phyloP scores from a whole-genome alignment of 2,797 vertebrate genomes.

The Gymnoscopelus microlampas region DNA sequence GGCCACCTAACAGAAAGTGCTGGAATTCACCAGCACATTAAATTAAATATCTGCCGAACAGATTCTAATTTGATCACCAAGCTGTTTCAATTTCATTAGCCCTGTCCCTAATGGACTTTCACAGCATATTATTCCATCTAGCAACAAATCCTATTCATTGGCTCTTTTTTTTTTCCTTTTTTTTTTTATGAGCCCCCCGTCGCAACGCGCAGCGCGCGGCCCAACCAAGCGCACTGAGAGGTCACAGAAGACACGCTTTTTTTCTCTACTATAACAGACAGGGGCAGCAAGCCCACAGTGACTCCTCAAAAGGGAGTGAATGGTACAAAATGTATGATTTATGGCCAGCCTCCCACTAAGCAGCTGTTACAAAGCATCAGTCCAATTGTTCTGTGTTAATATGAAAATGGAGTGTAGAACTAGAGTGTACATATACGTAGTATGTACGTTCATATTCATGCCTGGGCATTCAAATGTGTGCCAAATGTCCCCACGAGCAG shows the following conservation, averaged over 20 bases:
- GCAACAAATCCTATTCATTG: conserved; percentile 77
- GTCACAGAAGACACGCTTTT: conserved; percentile 44
- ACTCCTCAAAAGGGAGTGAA: conserved; percentile 16
- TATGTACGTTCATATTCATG: no score
- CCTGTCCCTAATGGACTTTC: conserved; percentile 81
- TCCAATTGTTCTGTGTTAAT: conserved; percentile 4
- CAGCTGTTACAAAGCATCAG: conserved; percentile 47
- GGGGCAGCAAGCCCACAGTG: conserved; percentile 4
- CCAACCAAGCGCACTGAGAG: conserved; percentile 46
- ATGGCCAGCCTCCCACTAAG: conserved; percentile 23
- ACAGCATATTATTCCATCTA: conserved; percentile 80
- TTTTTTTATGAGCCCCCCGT: conserved; percentile 64
- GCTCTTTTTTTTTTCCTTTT: conserved; percentile 37
- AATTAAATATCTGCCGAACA: conserved; percentile 84
- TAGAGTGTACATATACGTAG: no score
- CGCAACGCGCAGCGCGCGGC: conserved; percentile 36
- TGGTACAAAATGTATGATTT: conserved; percentile 42
- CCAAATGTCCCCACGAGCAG: no score
- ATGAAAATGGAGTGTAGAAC: no score
- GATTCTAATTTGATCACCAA: conserved; percentile 84
- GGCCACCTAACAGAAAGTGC: conserved; percentile 83
- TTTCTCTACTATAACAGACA: conserved; percentile 12
- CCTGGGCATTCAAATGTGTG: no score
- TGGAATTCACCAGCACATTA: conserved; percentile 82
- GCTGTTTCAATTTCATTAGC: conserved; percentile 86